Base-by-base conservation (phyloP, 2,113 vertebrate species). In the Todiramphus chloris region DNA sequence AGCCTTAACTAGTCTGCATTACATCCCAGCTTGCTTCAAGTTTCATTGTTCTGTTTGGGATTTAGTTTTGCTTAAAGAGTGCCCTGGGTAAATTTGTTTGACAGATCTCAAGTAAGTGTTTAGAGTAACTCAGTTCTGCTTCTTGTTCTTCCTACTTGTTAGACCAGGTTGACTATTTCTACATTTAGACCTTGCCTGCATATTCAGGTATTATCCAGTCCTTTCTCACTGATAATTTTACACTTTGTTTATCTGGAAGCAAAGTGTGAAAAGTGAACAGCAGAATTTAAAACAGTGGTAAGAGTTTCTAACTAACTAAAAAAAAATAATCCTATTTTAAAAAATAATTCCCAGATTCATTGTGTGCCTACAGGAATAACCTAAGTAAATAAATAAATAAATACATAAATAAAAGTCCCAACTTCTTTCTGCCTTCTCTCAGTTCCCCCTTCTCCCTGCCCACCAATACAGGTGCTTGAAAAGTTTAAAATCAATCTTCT, bases 321-420 rank as follows among this genome's bases (percentile, higher is more conserved):
- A 73, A 14, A 77, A 77, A 64, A 80, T 64, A 19, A 1, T 0
- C 28, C 41, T 63, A 10, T 39, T 79, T 82, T 39, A 18, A 31
- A 31, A 87, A 87, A 72, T 19, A 0, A 19, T 80, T 85, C 10
- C 11, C 35, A 28, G 24, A 58, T 80, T 79, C 6, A 44, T 19
- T 58, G 4, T 30, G 14, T 85, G 18, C 33, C 56, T 76, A 27
- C 23, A 68, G 30, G 30, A 84, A 30, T 79, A 84, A 60, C 25
- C 46, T 46, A 10, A 67, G 11, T 67, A 0, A 0, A 70, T 69
- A 68, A 67, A 87, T n/a, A 2, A 0, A 28, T 19, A 76, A 76
- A 63, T n/a, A n/a, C n/a, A n/a, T 62, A 83, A 27, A 2, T 0
- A n/a, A 19, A 77, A 92, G n/a, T 7, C 3, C 4, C 2, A 33